A percentile compares a stretch with the other conserved stretches of the same genome.
Evolutionary conservation across 2,113 vertebrate species (phyloP).

Genomic region (Indri indri): DNA sequence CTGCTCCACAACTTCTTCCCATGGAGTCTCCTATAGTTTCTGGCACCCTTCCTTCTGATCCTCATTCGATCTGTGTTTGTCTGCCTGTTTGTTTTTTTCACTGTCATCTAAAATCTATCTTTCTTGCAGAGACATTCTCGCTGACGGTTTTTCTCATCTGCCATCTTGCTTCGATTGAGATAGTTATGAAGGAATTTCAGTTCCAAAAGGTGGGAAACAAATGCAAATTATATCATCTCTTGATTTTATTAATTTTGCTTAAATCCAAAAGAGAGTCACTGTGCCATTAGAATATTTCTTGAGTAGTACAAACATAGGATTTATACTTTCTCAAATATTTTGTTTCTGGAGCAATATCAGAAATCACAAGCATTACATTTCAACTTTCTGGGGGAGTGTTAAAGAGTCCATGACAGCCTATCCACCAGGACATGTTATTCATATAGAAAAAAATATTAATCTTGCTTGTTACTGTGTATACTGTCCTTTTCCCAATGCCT

Average conservation of each 20-base stretch:
- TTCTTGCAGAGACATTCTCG: too few relatives aligned
- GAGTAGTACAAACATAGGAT: constrained; percentile 62
- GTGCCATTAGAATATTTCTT: constrained; percentile 65
- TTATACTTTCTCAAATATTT: constrained; percentile 69
- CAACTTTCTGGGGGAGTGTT: constrained; percentile 40
- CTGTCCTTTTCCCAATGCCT: constrained; percentile 53
- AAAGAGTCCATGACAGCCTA: constrained; percentile 53
- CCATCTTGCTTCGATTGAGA: background rate
- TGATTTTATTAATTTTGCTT: constrained; percentile 69
- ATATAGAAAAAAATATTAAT: constrained; percentile 56
- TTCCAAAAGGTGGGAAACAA: constrained; percentile 36
- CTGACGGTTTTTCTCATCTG: too few relatives aligned
- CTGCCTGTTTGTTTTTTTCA: too few relatives aligned
- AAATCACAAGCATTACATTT: constrained; percentile 67
- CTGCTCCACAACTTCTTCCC: too few relatives aligned
- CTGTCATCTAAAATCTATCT: too few relatives aligned
- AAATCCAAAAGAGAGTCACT: constrained; percentile 44
- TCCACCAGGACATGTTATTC: constrained; percentile 56
- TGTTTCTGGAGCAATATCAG: background rate
- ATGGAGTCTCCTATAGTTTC: too few relatives aligned
- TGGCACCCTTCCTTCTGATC: too few relatives aligned
- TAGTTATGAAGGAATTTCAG: constrained; percentile 7
- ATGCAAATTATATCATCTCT: background rate
- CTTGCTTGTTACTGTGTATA: constrained; percentile 50
- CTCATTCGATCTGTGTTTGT: too few relatives aligned